Base-by-base conservation (phyloP, 2,113 vertebrate species). In the Microcebus tavaratra region DNA sequence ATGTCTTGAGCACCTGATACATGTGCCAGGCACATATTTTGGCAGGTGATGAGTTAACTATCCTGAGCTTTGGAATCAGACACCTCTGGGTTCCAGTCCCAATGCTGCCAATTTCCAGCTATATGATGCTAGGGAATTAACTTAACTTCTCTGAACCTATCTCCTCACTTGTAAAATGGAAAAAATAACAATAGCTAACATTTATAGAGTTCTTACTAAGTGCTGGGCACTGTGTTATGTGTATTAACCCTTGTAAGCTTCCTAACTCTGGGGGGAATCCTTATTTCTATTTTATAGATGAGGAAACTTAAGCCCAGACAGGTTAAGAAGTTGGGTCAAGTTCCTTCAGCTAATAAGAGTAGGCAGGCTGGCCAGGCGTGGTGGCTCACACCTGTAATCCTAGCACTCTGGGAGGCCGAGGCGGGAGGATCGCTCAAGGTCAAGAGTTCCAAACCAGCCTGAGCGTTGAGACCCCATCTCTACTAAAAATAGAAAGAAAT, bases 91-190 rank as follows among this genome's bases (percentile, higher is more conserved):
- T 70, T 90, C 50, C 31, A 86, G 63, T 48, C 50, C 50, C 82
- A 88, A 11, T 68, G 48, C 61, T 94, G 15, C 78, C 50, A 79
- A 61, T 83, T 92, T 94, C 61, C 63, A 96, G 7, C 27, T 76
- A 1, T 82, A 34, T 83, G 34, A 79, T 97, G 18, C 31, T n/a
- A 6, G 31, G 48, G 31, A 67, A 85, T 88, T 96, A 65, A 36
- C 36, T 87, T 81, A 89, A 75, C 61, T 12, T 85, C 92, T 95
- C 92, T 88, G 88, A 88, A 53, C 61, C 72, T 92, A n/a, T 78
- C 34, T 80, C 59, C 48, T 92, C 25, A 53, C 85, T 50, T 96
- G 53, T 86, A 72, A 86, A 90, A 75, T 91, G 11, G 48, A 88
- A n/a, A 23, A 50, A 55, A 87, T 55, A 82, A 57, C 31, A 88